A percentile compares a stretch with the other conserved stretches of the same genome.
Evolutionary conservation across 2,113 vertebrate genomes (phyloP).

Genomic region (Tauraco erythrolophus): DNA sequence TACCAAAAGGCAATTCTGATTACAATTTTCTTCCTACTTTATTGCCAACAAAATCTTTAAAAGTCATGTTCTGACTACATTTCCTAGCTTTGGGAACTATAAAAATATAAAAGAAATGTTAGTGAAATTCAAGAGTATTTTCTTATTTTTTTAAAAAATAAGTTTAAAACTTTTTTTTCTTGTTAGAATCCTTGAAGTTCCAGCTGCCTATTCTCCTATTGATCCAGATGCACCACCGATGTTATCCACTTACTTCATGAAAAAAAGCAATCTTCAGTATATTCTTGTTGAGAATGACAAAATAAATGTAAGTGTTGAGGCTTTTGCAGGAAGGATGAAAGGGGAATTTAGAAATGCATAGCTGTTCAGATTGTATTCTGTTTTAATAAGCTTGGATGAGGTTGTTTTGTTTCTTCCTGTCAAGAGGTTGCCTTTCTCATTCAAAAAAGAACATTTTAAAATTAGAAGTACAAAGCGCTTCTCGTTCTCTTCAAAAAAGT

Average conservation of each 20-base stretch:
- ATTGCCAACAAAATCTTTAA: neutral
- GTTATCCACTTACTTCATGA: conserved; percentile 81
- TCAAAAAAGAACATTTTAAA: neutral
- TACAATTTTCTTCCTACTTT: neutral
- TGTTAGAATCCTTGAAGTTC: conserved; percentile 87
- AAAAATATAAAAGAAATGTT: neutral
- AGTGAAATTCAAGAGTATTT: neutral
- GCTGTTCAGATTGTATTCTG: neutral
- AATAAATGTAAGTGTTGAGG: conserved; percentile 77
- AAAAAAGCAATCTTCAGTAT: conserved; percentile 80
- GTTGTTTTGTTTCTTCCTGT: neutral
- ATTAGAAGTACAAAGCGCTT: neutral
- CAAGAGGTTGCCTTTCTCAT: neutral
- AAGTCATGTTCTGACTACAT: neutral
- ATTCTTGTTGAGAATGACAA: conserved; percentile 86
- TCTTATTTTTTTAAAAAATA: neutral
- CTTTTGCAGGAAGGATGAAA: neutral
- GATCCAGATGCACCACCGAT: conserved; percentile 85
- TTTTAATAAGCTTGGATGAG: neutral
- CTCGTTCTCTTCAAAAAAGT: neutral
- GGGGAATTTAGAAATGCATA: neutral
- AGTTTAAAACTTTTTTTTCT: conserved; percentile 16
- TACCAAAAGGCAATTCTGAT: neutral
- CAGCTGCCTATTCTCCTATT: conserved; percentile 89
- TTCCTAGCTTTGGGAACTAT: neutral